Percentiles rank a stretch among this genome's conserved stretches.
phyloP scores from a whole-genome alignment of 2,113 vertebrate species.

The Crypturellus undulatus region DNA sequence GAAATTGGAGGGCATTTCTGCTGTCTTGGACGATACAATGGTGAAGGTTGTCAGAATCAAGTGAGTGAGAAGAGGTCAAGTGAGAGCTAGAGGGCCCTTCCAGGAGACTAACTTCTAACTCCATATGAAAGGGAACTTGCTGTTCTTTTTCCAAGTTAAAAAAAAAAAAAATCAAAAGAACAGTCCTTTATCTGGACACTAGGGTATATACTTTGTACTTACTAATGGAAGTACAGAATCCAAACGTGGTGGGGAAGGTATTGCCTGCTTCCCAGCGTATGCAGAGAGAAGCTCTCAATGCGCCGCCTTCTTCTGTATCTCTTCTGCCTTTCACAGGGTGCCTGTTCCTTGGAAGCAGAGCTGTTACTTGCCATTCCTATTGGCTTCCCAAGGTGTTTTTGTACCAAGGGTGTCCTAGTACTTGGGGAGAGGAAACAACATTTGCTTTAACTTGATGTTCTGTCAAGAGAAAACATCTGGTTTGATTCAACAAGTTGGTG shows the following conservation, averaged over 20 bases:
- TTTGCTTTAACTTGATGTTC: background rate
- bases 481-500: background rate
- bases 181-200: background rate
- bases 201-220: background rate
- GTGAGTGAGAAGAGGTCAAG: background rate
- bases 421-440: background rate
- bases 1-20: background rate
- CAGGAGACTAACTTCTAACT: background rate
- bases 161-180: too few species aligned
- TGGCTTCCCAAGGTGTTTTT: background rate
- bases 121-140: background rate
- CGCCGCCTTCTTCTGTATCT: background rate
- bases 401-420: background rate
- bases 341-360: background rate
- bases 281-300: background rate
- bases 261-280: accelerated
- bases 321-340: background rate
- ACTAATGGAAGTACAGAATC: background rate
- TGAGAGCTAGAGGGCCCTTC: background rate
- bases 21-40: background rate
- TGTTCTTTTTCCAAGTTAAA: background rate
- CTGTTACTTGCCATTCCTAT: background rate
- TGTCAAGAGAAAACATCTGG: background rate
- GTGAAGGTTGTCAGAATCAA: background rate
- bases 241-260: background rate